These are phyloP conservation scores for Orbicella faveolata DNA, from an alignment of 64 coral and sea anemone species.

Conservation along the genomic window DNA sequence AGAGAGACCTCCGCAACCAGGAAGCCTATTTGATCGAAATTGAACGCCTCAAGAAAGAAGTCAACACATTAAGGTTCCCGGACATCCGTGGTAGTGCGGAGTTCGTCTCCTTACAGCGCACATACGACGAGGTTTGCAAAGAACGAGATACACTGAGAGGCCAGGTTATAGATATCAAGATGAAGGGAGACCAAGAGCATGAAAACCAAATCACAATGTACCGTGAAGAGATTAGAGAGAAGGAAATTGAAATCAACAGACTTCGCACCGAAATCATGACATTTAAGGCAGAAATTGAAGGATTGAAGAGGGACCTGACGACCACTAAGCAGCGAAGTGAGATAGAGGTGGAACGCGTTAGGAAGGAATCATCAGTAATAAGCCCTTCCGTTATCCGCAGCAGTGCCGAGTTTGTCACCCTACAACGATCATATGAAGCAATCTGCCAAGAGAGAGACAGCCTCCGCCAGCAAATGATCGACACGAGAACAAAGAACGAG, in stretches of 20 bases:
- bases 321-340: constrained; percentile 16
- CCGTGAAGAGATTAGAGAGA: neutral
- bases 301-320: neutral
- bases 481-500: constrained; percentile 50
- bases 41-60: neutral
- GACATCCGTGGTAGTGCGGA: neutral
- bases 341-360: neutral
- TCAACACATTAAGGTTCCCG: neutral
- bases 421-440: constrained; percentile 20
- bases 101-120: neutral
- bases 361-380: constrained; percentile 15
- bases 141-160: too few relatives aligned
- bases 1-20: constrained; percentile 12
- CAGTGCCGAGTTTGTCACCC: neutral
- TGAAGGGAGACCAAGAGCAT: neutral
- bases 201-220: constrained; percentile 33
- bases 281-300: neutral
- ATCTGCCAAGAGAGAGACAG: constrained; percentile 46
- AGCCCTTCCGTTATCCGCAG: constrained; percentile 6
- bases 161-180: too few relatives aligned
- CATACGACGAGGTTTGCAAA: too few relatives aligned
- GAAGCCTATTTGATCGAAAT: neutral
- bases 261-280: neutral
- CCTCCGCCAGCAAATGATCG: constrained; percentile 29
- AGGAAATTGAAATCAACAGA: neutral